A percentile compares a stretch with the other conserved stretches of the same genome.
Evolutionary conservation across 2,113 vertebrate species (phyloP).

Genomic region (Neogobius melanostomus): DNA sequence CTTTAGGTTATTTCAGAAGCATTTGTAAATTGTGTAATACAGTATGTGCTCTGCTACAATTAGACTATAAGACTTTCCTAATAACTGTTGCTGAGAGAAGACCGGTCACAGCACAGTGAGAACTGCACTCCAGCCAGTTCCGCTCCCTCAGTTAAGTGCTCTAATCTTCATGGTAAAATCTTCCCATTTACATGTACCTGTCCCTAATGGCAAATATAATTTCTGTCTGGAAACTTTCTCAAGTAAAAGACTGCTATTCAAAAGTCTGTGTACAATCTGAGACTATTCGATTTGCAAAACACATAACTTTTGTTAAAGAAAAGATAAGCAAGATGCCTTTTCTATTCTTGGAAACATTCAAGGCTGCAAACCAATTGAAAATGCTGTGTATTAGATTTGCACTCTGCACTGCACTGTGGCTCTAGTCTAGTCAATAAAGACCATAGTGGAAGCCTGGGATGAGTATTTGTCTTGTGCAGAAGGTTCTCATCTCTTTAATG

Average conservation of each 20-base stretch:
- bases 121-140: slow-evolving; percentile 3
- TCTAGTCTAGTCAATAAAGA: slow-evolving; percentile 2
- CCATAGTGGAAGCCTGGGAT: background rate
- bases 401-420: background rate
- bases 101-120: slow-evolving; percentile 1
- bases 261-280: too few relatives aligned
- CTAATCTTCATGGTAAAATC: background rate
- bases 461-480: background rate
- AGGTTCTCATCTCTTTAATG: slow-evolving; percentile 14
- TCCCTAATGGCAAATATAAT: background rate
- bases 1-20: background rate
- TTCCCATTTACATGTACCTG: background rate
- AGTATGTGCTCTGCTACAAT: too few relatives aligned
- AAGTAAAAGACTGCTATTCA: too few relatives aligned
- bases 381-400: background rate
- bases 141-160: slow-evolving; percentile 4
- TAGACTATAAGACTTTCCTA: background rate
- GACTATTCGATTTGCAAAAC: background rate
- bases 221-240: background rate
- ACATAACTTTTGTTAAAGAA: background rate
- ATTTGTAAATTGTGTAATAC: background rate
- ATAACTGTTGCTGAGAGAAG: slow-evolving; percentile 25
- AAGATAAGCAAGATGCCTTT: background rate
- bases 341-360: background rate
- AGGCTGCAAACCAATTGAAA: background rate